These are phyloP conservation scores for Sicus ferrugineus DNA, from an alignment of 2,888 invertebrate genomes.

Conservation along the genomic window DNA sequence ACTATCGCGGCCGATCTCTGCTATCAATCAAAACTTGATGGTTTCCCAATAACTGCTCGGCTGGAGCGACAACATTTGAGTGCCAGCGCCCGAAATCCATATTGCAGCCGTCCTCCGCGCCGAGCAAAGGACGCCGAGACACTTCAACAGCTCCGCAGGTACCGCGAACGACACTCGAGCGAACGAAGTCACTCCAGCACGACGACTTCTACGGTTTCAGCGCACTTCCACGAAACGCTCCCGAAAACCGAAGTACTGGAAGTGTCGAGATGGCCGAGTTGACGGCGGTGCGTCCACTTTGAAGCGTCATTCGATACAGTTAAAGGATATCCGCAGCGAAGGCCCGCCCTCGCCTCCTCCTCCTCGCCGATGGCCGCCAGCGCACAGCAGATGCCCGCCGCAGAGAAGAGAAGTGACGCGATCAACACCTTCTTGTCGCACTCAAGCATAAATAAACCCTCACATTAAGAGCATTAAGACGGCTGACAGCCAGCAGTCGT, in stretches of 20 bases:
- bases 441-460: conserved; percentile 30
- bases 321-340: conserved; percentile 53
- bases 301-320: conserved; percentile 59
- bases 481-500: conserved; percentile 23
- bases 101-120: neutral
- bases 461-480: neutral
- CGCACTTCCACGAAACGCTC: conserved; percentile 13
- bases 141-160: conserved; percentile 22
- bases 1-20: no score
- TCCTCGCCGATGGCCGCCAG: neutral
- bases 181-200: conserved; percentile 7
- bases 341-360: neutral
- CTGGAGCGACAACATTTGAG: neutral
- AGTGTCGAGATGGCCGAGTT: neutral
- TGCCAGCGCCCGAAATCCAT: neutral
- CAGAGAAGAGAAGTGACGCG: conserved; percentile 46
- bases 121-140: neutral
- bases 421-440: conserved; percentile 53
- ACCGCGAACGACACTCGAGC: neutral
- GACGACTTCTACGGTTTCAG: conserved; percentile 2
- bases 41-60: neutral
- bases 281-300: conserved; percentile 41
- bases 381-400: neutral
- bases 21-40: neutral
- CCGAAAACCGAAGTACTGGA: conserved; percentile 18